A percentile compares a stretch with the other conserved stretches of the same genome.
Evolutionary conservation across 2,888 invertebrate genomes (phyloP).

Genomic region (Acleris literana): DNA sequence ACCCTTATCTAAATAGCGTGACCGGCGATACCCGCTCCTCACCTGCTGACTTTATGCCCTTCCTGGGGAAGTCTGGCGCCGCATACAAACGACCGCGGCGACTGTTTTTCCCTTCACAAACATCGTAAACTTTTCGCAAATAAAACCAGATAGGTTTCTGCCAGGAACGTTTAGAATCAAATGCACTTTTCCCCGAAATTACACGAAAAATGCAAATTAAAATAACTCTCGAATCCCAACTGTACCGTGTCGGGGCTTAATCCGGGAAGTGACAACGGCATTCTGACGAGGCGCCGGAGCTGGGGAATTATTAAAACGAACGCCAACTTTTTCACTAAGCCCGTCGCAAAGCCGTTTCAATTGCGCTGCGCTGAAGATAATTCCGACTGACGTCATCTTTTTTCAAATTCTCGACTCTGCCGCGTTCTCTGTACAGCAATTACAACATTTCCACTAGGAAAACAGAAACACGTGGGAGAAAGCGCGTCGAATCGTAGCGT

Average conservation of each 20-base stretch:
- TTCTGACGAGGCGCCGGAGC: constrained; percentile 84
- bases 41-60: constrained; percentile 78
- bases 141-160: constrained; percentile 41
- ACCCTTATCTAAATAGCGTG: constrained; percentile 80
- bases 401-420: constrained; percentile 80
- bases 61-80: constrained; percentile 67
- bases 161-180: constrained; percentile 42
- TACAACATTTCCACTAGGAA: constrained; percentile 83
- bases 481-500: constrained; percentile 77
- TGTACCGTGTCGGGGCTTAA: constrained; percentile 83
- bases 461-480: constrained; percentile 81
- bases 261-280: constrained; percentile 84
- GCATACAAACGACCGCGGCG: constrained; percentile 69
- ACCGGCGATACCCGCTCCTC: constrained; percentile 75
- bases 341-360: constrained; percentile 84
- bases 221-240: constrained; percentile 82
- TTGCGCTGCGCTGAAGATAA: constrained; percentile 84
- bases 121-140: constrained; percentile 64
- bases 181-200: constrained; percentile 63
- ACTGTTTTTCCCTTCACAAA: constrained; percentile 56
- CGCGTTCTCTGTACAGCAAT: constrained; percentile 82
- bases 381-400: constrained; percentile 84
- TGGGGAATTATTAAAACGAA: constrained; percentile 84
- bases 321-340: constrained; percentile 84
- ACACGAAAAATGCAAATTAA: constrained; percentile 80